Base-by-base conservation (phyloP, 2,113 vertebrate genomes). In the Natator depressus region DNA sequence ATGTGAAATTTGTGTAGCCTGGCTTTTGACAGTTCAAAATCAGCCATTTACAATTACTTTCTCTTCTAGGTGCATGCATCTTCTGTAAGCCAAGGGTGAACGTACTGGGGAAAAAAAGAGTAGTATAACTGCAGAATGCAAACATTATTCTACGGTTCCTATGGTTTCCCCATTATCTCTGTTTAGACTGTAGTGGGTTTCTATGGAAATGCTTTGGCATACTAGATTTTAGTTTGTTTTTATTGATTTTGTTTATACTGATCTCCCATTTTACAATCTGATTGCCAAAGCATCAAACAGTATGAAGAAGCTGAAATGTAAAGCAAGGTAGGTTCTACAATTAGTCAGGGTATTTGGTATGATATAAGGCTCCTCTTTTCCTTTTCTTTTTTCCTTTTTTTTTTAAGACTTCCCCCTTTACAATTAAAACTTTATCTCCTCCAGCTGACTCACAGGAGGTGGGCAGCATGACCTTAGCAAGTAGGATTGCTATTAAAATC, bases 391-490 rank as follows among this genome's bases (percentile, higher is more conserved):
- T 29, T 42, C 42, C 42, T 42, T 53, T 59, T 57, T 57, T 42
- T 76, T 76, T 84, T 29, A 24, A 29, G 14, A 89, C 25, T 81
- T 82, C 80, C 46, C 57, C n/a, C 16, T 72, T 95, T 87, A 95
- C 81, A 93, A 89, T 95, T 94, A 94, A 94, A 94, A 91, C 16
- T 90, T 93, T 92, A 53, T 95, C 82, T 95, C 81, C 72, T 92
- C 88, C 92, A 89, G 82, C 93, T 96, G 92, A 90, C 90, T 93
- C 80, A 90, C 75, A 87, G 94, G 87, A 93, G 51, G 88, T 94
- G 92, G 92, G 94, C 69, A 96, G 82, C 90, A 96, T 91, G 69
- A 94, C 69, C 89, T 76, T 84, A 79, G 81, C 59, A 97, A 96
- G 91, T 89, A 82, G 72, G 89, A 89, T 94, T 91, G 79, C 95